Conservation (phyloP, 2,888 invertebrate genomes). For the Cataglyphis albicans region DNA sequence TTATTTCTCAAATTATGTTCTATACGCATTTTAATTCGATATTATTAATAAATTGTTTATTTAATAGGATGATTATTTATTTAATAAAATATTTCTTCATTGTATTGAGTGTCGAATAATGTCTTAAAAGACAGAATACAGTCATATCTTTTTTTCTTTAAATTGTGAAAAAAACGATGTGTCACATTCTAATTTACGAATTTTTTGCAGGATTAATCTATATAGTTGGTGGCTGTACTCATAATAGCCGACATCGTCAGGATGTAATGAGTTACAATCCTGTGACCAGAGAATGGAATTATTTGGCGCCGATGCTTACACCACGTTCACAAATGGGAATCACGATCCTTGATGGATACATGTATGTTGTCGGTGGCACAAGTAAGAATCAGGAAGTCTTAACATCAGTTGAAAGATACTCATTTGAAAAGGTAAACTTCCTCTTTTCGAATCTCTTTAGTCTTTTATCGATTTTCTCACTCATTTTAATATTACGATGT, state of each 20-base stretch:
- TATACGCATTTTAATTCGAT: neutral
- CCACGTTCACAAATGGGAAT: constrained; percentile 96
- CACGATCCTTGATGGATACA: constrained; percentile 92
- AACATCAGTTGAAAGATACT: constrained; percentile 93
- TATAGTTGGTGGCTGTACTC: constrained; percentile 96
- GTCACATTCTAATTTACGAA: constrained; percentile 6
- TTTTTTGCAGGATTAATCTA: constrained; percentile 91
- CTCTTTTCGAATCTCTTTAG: neutral
- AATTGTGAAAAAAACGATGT: neutral
- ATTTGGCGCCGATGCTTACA: constrained; percentile 92
- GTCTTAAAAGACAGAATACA: neutral
- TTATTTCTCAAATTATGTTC: neutral
- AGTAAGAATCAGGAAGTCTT: constrained; percentile 93
- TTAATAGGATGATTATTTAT: neutral
- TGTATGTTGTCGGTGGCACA: constrained; percentile 96
- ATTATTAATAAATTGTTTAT: neutral
- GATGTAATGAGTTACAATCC: constrained; percentile 94
- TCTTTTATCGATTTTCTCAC: constrained; percentile 42
- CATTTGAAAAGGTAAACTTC: constrained; percentile 90
- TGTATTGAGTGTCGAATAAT: neutral
- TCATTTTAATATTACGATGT: constrained; percentile 21
- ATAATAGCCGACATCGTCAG: constrained; percentile 92
- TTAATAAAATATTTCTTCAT: neutral
- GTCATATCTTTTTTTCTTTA: neutral
- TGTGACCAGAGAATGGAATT: constrained; percentile 92